These are phyloP conservation scores for Pollimyrus isidori DNA, from an alignment of 2,113 vertebrate species.

Conservation along the genomic window DNA sequence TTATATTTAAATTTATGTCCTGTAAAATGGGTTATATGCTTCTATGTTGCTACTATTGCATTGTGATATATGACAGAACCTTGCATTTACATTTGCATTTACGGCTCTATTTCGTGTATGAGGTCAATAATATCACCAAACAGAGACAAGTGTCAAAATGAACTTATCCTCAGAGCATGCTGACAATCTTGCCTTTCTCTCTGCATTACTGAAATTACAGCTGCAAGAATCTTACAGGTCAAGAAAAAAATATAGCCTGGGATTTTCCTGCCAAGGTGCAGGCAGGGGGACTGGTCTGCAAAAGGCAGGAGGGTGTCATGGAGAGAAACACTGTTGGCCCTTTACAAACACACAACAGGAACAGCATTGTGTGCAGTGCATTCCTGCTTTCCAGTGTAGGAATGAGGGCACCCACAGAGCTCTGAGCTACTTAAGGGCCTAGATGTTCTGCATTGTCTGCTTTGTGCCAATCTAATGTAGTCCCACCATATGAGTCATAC, in stretches of 20 bases:
- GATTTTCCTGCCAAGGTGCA: neutral
- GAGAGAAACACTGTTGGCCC: slow-evolving; percentile 5
- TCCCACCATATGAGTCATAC: neutral
- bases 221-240: slow-evolving; percentile 7
- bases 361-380: slow-evolving; percentile 9
- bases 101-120: neutral
- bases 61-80: neutral
- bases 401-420: slow-evolving; percentile 9
- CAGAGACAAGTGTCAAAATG: neutral
- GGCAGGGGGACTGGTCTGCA: neutral
- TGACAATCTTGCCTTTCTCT: neutral
- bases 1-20: neutral
- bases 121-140: neutral
- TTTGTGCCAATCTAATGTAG: neutral
- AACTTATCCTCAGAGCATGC: neutral
- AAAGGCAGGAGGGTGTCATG: neutral
- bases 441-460: slow-evolving; percentile 4
- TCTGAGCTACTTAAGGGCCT: neutral
- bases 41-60: neutral
- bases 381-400: slow-evolving; percentile 21
- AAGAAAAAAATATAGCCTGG: neutral
- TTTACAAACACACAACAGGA: slow-evolving; percentile 21
- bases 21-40: neutral
- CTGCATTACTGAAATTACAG: neutral
- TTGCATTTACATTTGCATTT: neutral